Evolutionary conservation across 2,888 invertebrate species (phyloP), one percentile per base, ranked within the genome.

Genomic region (Cremastobaeus sp.): DNA sequence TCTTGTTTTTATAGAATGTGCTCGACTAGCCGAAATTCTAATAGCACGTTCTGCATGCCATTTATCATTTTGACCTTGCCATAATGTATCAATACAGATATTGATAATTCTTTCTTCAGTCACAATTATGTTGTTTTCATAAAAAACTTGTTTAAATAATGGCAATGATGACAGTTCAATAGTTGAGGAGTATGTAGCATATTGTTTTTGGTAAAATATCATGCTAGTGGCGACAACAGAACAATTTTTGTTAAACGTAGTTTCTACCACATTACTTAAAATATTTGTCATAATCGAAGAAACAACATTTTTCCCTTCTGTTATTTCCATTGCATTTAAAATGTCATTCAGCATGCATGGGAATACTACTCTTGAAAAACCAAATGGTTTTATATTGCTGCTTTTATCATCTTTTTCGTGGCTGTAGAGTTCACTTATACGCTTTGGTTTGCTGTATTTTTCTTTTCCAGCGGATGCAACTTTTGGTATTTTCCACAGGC

Each of bases 1-100:
- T 21, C 54, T 54, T n/a, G 52, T 25, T 35, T 52, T 54, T 39
- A 54, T 54, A 11, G 25, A 28, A 54, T 54, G 54, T 5, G 54
- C 54, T 8, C 54, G 54, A 54, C 54, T 54, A 54, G 39, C 39
- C 17, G 54, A 54, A 54, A 54, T 54, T 41, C 54, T 6, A 28
- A 54, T 4, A 4, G 39, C 17, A 39, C 39, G 54, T 34, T 54
- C 54, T 3, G 54, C 15, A 28, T 54, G 54, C 54, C 54, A 54
- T 9, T 54, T 28, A 17, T 39, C 54, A 54, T 39, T 12, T 30
- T 54, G 28, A 28, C 28, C 54, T 54, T 54, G 54, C 17, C n/a
- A 30, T 14, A 54, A 6, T 39, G 54, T 54, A 30, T 54, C 18
- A 2, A 6, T 28, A 25, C 54, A 54, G 41, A 54, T 54, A 17